A percentile compares a stretch with the other conserved stretches of the same genome.
Evolutionary conservation across 1,140 invertebrate species (phyloP).

Genomic region (Hycleus cichorii): DNA sequence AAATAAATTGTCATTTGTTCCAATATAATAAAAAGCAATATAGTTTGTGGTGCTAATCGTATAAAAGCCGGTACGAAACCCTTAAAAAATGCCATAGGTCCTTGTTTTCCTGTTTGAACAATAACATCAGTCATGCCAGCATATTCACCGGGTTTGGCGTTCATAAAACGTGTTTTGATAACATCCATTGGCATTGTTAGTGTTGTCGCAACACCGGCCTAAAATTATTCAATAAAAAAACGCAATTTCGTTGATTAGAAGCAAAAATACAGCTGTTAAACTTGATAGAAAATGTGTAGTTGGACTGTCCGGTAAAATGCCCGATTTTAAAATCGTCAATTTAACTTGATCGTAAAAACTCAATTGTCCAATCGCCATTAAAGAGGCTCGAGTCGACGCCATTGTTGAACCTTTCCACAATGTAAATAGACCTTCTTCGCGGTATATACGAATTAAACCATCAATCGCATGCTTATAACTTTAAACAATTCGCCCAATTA

Average conservation of each 20-base stretch:
- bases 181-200: conserved; percentile 95
- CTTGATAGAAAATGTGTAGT: conserved; percentile 84
- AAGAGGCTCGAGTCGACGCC: conserved; percentile 79
- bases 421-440: conserved; percentile 72
- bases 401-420: conserved; percentile 87
- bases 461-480: conserved; percentile 97
- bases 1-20: conserved; percentile 87
- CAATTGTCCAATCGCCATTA: conserved; percentile 97
- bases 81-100: conserved; percentile 91
- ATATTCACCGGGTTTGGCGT: conserved; percentile 80
- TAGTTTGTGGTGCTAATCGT: conserved; percentile 95
- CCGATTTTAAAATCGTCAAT: conserved; percentile 59
- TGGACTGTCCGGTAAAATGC: conserved; percentile 79
- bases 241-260: too few relatives aligned
- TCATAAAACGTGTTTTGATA: conserved; percentile 91
- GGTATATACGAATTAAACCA: conserved; percentile 74
- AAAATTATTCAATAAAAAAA: neutral
- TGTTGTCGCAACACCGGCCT: conserved; percentile 83
- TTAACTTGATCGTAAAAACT: conserved; percentile 96
- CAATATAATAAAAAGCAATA: conserved; percentile 92
- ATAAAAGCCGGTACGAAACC: conserved; percentile 96
- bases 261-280: conserved; percentile 64
- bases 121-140: conserved; percentile 63
- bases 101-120: conserved; percentile 74
- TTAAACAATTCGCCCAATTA: conserved; percentile 19